Evolutionary conservation across 2,113 vertebrate species (phyloP).

Genomic region (Gymnobelideus leadbeateri): DNA sequence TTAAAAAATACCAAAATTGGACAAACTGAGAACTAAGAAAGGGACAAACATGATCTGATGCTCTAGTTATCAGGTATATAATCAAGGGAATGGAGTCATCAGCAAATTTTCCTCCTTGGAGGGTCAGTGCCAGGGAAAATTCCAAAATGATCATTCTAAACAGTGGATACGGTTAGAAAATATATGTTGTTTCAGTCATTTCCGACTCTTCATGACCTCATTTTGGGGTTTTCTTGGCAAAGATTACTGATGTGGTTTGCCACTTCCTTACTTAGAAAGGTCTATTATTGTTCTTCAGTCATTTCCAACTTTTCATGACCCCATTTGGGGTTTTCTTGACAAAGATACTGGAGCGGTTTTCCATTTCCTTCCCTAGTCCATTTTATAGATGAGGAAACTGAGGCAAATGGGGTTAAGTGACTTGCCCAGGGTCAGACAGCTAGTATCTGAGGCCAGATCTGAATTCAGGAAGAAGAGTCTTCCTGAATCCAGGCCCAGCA

Average conservation of each 20-base stretch:
- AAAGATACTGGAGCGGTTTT: not conserved
- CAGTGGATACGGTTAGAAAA: slow-evolving; percentile 46
- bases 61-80: slow-evolving; percentile 73
- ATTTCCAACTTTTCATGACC: not conserved
- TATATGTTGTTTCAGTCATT: not conserved
- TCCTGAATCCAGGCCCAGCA: not conserved
- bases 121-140: slow-evolving; percentile 43
- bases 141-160: slow-evolving; percentile 61
- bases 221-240: no score
- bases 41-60: slow-evolving; percentile 69
- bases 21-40: slow-evolving; percentile 74
- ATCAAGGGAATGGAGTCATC: slow-evolving; percentile 71
- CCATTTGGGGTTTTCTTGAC: not conserved
- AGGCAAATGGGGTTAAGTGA: not conserved
- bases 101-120: slow-evolving; percentile 59
- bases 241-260: no score
- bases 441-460: not conserved
- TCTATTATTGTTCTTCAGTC: no score
- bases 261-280: not conserved
- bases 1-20: slow-evolving; percentile 80
- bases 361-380: not conserved
- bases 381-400: not conserved
- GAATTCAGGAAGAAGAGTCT: not conserved
- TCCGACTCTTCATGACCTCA: no score
- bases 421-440: not conserved